phyloP scores from a whole-genome alignment of 2,113 vertebrate genomes.

The Chionodraco myersi region DNA sequence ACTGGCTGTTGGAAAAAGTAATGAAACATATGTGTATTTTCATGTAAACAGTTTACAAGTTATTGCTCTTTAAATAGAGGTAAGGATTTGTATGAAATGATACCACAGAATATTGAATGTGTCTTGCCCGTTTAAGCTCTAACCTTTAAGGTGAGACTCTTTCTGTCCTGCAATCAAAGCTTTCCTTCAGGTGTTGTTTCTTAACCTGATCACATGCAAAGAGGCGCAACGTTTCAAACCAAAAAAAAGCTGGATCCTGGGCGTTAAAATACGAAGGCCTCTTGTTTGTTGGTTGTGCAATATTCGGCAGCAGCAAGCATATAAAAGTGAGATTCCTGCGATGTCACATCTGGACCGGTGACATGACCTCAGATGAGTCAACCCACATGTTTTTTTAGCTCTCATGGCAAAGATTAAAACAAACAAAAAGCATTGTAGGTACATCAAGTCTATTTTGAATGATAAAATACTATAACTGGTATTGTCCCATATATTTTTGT shows the following conservation, averaged over 20 bases:
- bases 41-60: constrained; percentile 22
- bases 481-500: constrained; percentile 50
- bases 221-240: background rate
- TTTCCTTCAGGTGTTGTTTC: background rate
- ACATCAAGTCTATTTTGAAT: constrained; percentile 45
- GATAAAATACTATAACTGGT: constrained; percentile 31
- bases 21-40: constrained; percentile 35
- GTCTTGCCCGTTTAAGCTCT: constrained; percentile 21
- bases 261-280: constrained; percentile 8
- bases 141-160: background rate
- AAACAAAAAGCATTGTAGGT: constrained; percentile 1
- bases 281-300: constrained; percentile 52
- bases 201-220: constrained; percentile 2
- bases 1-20: constrained; percentile 32
- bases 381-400: constrained; percentile 19
- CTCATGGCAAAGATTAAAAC: constrained; percentile 1
- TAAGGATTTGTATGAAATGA: constrained; percentile 38
- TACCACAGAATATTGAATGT: constrained; percentile 28
- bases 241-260: background rate
- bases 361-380: constrained; percentile 32
- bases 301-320: constrained; percentile 57
- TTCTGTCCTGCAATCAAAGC: background rate
- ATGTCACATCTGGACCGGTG: constrained; percentile 34
- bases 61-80: constrained; percentile 43
- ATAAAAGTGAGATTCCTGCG: constrained; percentile 22